These are phyloP conservation scores for Philhelius pedissequus DNA, from an alignment of 2,888 invertebrate genomes.

Conservation along the genomic window DNA sequence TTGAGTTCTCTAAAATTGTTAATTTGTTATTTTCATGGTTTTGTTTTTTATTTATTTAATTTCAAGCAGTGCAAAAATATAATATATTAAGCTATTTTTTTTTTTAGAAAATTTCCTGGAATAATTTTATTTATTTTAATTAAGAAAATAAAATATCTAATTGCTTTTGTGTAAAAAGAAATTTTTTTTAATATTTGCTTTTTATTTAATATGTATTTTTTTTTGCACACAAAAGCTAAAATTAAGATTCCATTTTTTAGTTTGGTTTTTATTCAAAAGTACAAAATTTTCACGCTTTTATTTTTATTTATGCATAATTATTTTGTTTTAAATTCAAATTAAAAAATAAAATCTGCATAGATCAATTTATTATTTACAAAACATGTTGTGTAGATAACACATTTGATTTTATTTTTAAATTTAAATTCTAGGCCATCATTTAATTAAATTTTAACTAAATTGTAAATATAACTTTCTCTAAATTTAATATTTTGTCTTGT, in stretches of 20 bases:
- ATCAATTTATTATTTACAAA: constrained; percentile 27
- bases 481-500: constrained; percentile 16
- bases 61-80: constrained; percentile 66
- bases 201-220: not conserved
- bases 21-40: not conserved
- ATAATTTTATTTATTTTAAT: constrained; percentile 4
- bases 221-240: constrained; percentile 51
- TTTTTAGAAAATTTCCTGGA: constrained; percentile 27
- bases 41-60: constrained; percentile 2
- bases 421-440: constrained; percentile 48
- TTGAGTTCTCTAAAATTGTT: constrained; percentile 35
- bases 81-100: constrained; percentile 46
- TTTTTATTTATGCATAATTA: not conserved
- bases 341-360: constrained; percentile 35
- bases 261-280: constrained; percentile 35
- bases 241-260: constrained; percentile 21
- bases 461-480: constrained; percentile 65
- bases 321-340: not conserved
- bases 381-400: constrained; percentile 20
- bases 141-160: constrained; percentile 10
- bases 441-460: constrained; percentile 60
- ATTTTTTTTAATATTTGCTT: constrained; percentile 7
- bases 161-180: constrained; percentile 22
- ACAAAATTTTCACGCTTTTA: constrained; percentile 43
- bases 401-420: constrained; percentile 14